A percentile compares a stretch with the other conserved stretches of the same genome.
phyloP scores from a whole-genome alignment of 2,888 invertebrate species.

The Tetramorium bicarinatum region DNA sequence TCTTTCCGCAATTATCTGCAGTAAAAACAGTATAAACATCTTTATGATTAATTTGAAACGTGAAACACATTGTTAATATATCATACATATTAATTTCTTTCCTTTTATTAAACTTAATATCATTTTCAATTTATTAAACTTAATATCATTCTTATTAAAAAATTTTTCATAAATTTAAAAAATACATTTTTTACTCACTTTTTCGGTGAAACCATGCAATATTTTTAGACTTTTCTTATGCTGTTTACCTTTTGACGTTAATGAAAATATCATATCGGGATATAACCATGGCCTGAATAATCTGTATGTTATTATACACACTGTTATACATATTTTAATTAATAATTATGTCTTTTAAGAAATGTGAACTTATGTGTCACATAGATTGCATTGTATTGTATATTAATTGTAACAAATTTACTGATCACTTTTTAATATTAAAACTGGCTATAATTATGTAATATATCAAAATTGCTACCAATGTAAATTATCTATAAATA shows the following conservation, averaged over 20 bases:
- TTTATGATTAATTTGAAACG: neutral
- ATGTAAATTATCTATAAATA: conserved; percentile 64
- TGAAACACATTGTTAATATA: neutral
- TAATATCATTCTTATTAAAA: neutral
- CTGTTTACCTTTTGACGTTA: neutral
- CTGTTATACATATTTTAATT: neutral
- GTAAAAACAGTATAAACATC: neutral
- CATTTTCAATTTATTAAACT: neutral
- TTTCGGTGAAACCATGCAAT: conserved; percentile 12
- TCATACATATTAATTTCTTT: neutral
- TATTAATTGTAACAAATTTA: neutral
- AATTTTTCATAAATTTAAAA: neutral
- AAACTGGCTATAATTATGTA: neutral
- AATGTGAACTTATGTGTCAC: neutral
- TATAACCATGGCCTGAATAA: neutral
- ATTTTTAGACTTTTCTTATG: neutral
- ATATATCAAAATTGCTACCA: neutral
- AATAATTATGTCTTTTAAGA: neutral
- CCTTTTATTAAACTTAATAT: neutral
- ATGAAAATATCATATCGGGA: neutral
- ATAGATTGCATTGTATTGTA: neutral
- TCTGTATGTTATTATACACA: neutral
- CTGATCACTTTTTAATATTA: neutral
- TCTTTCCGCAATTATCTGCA: conserved; percentile 27
- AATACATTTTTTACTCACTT: conserved; percentile 12